Evolutionary conservation across 2,113 vertebrate species (phyloP), one percentile per base, ranked within the genome.

Genomic region (Elgaria multicarinata): DNA sequence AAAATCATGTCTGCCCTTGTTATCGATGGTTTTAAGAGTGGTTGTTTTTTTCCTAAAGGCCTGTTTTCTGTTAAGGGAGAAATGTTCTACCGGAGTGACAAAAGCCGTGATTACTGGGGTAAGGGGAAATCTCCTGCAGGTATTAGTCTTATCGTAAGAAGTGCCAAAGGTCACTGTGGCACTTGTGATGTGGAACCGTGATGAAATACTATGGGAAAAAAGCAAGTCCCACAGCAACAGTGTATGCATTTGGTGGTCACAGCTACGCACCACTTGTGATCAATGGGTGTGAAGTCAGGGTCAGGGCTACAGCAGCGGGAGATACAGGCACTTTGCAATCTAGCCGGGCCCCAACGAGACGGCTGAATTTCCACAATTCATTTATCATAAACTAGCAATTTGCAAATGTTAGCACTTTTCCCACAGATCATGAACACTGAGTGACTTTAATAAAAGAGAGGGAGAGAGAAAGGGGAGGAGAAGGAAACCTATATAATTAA

Each of bases 331-430:
- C 95, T 96, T 78, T 92, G 91, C 96, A 93, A 93, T 95, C 93
- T 46, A 94, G 90, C 89, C 79, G 91, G 94, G 95, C 93, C 94
- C 94, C 95, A 96, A 93, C 94, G 94, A 95, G 96, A 94, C 94
- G 91, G 93, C 96, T 95, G 94, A 95, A 92, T 96, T 95, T 96
- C 96, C 95, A 96, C 94, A 93, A 96, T 97, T 95, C 96, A 96
- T 97, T 97, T 96, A 96, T 97, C 96, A 97, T 96, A 97, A 96
- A 96, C 83, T 93, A 93, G 94, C 95, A 95, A 96, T 96, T 97
- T 97, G 96, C 96, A 97, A 97, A 97, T 97, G 96, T 96, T 97
- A 97, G 96, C 96, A 96, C 91, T 96, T 97, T 97, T 94, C 95
- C 91, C 94, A 96, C 95, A 95, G 91, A 95, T 96, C 96, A 96